Evolutionary conservation across 2,113 vertebrate species (phyloP), one percentile per base, ranked within the genome.

Genomic region (Silurus asotus): DNA sequence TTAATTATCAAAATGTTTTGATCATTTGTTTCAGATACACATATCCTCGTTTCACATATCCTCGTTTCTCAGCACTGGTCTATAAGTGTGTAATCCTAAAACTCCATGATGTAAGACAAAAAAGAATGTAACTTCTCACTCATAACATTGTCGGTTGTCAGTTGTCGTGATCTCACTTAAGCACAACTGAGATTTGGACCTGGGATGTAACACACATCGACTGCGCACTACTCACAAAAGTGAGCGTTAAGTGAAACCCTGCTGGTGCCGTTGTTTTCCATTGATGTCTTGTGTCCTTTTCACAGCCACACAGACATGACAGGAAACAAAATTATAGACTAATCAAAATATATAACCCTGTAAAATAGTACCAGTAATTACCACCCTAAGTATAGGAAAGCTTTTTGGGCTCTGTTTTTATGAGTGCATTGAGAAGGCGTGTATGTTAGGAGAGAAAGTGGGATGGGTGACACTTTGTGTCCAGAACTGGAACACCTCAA

Each of bases 301-400:
- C 84, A 90, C 89, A 9, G 80, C 91, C 90, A 72, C 92, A 93
- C 89, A 89, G 87, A 82, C 74, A 86, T 79, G 85, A 88, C 84
- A 82, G 84, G 77, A 86, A 90, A 87, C 90, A 90, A 93, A 91
- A 93, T 93, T 93, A 93, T 92, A 93, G 92, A 92, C 90, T 91
- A 90, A 95, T 94, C 92, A 92, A 93, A 93, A 93, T 88, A 92
- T 92, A 91, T 90, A 90, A 93, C 90, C 88, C 48, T 89, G 90
- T 92, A 86, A 91, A 93, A 89, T 88, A 86, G 87, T 91, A 93
- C 90, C 91, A 88, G 91, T 92, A 93, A 92, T 95, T 94, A 94
- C 91, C 88, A 88, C 75, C 86, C 92, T 94, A 93, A 94, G 93
- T 94, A 93, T 94, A 94, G 93, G 90, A 75, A 91, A 53, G 23